Evolutionary conservation across 2,113 vertebrate species (phyloP).

Genomic region (Alectura lathami): DNA sequence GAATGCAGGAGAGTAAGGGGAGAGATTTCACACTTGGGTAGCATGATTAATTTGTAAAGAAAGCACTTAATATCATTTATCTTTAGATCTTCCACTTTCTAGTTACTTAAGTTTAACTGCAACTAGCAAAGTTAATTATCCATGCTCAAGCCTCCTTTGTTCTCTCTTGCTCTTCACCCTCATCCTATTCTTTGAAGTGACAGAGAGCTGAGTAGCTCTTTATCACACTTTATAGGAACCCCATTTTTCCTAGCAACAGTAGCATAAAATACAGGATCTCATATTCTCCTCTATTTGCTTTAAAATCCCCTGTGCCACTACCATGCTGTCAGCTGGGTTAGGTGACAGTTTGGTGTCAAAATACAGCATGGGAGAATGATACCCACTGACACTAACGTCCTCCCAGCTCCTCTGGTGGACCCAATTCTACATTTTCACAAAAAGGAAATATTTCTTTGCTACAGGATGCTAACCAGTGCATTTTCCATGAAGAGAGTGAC

Average conservation of each 20-base stretch:
- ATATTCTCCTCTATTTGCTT: background rate
- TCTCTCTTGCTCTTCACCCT: background rate
- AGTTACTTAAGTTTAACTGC: background rate
- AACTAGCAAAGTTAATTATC: background rate
- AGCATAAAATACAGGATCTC: background rate
- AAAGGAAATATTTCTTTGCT: background rate
- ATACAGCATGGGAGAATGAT: background rate
- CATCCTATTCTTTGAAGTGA: background rate
- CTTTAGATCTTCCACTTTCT: background rate
- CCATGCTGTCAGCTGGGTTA: background rate
- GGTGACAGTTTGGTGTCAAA: background rate
- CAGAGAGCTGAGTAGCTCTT: background rate
- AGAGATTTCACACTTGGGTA: background rate
- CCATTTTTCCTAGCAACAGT: background rate
- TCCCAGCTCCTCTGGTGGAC: background rate
- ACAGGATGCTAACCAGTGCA: background rate
- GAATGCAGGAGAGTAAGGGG: background rate
- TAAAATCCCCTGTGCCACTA: background rate
- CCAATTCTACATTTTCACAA: background rate
- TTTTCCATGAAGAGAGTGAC: background rate
- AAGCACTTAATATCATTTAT: background rate
- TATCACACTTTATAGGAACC: background rate
- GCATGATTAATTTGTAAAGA: slow-evolving; percentile 8
- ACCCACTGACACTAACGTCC: background rate
- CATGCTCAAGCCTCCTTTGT: background rate